phyloP scores from a whole-genome alignment of 37 sponge, comb jelly and placozoan genomes.

The Spongilla lacustris region DNA sequence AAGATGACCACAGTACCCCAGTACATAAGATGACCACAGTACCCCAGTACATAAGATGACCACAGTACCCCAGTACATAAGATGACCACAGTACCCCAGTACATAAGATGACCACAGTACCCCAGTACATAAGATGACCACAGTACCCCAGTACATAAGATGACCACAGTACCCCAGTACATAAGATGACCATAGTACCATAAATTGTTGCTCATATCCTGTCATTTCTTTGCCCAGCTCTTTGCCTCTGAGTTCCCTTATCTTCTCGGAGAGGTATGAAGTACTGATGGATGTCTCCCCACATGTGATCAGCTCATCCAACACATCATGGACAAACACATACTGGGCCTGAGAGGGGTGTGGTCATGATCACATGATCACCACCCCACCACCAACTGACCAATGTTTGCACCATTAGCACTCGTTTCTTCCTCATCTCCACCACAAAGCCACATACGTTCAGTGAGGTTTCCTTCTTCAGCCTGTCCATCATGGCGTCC shows the following conservation, averaged over 20 bases:
- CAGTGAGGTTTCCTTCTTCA: slow-evolving; percentile 41
- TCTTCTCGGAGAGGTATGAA: slow-evolving; percentile 16
- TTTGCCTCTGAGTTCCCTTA: slow-evolving; percentile 18
- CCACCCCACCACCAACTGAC: slow-evolving; percentile 38
- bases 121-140: too few species aligned
- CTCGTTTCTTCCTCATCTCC: slow-evolving; percentile 61
- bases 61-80: too few species aligned
- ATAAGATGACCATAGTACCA: too few species aligned
- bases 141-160: too few species aligned
- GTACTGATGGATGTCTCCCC: slow-evolving; percentile 51
- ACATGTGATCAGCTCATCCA: slow-evolving; percentile 71
- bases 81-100: too few species aligned
- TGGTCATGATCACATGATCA: too few species aligned
- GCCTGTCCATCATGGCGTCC: slow-evolving; percentile 78
- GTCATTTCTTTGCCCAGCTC: slow-evolving; percentile 48
- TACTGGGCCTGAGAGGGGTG: slow-evolving; percentile 56
- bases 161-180: too few species aligned
- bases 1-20: too few species aligned
- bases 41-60: too few species aligned
- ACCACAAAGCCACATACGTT: slow-evolving; percentile 67
- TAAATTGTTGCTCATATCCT: slow-evolving; percentile 49
- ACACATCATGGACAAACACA: slow-evolving; percentile 78
- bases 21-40: too few species aligned
- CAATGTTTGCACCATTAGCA: slow-evolving; percentile 82
- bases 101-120: too few species aligned